Base-by-base conservation (phyloP, 1,140 invertebrate species). In the Cydia fagiglandana region DNA sequence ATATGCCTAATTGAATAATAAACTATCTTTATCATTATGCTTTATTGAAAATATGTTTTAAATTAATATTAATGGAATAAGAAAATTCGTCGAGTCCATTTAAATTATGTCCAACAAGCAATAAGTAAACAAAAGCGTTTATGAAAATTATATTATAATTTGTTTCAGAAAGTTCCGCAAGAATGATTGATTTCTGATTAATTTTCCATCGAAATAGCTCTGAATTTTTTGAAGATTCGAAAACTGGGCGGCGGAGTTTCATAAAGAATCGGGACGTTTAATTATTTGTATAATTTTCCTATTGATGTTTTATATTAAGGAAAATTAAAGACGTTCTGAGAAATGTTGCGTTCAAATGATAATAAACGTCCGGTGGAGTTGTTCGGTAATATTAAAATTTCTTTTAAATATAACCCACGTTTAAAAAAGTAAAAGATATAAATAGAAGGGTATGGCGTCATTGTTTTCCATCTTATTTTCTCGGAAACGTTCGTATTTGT, bases 41-140 rank as follows among this genome's bases (percentile, higher is more conserved):
- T 9, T 10, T 61, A n/a, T n/a, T n/a, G n/a, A n/a, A n/a, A n/a
- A n/a, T 24, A 24, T 24, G 9, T 24, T 61, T 61, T 61, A 17
- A n/a, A 53, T n/a, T 17, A 41, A 34, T n/a, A 20, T 70, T 70
- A 70, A 70, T 41, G 66, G 53, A 50, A 56, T 28, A 30, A 38
- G 13, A 34, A 70, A 70, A 10, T 70, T 6, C 10, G 10, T 38
- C 24, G 13, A 68, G 17, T 41, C 45, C 15, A 41, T 20, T 70
- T 45, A 45, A 70, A 70, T 70, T 70, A 70, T 17, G 7, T 41
- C 66, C n/a, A n/a, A 70, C 34, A 17, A 34, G n/a, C n/a, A 38
- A 70, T 70, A 68, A n/a, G 30, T 66, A 66, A 66, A 66, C 64
- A 66, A 12, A 66, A 68, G 15, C 64, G 28, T n/a, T 38, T 34